These are phyloP conservation scores for Drosophila sucinea DNA, from an alignment of 1,140 invertebrate species.

Conservation along the genomic window DNA sequence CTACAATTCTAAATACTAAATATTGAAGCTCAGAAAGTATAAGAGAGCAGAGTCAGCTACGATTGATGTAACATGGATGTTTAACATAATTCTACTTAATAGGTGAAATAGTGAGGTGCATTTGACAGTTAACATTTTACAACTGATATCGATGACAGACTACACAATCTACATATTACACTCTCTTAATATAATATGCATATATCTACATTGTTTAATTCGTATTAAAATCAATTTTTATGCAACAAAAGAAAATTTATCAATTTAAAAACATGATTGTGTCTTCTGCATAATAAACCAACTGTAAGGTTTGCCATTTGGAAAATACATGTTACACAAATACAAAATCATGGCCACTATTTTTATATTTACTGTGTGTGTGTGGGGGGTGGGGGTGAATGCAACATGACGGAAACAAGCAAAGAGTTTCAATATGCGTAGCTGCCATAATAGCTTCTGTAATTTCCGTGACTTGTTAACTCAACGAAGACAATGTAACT, in stretches of 20 bases:
- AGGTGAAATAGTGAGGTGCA: too few species aligned
- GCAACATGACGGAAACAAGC: slow-evolving; percentile 8
- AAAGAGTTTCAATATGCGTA: slow-evolving; percentile 3
- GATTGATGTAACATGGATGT: too few species aligned
- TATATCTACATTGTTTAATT: neutral
- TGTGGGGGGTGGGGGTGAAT: neutral
- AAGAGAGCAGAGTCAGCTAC: too few species aligned
- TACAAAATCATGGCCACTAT: neutral
- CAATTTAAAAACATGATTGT: slow-evolving; percentile 13
- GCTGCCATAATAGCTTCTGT: slow-evolving; percentile 24
- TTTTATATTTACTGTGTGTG: neutral
- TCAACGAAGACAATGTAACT: slow-evolving; percentile 42
- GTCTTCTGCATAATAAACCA: slow-evolving; percentile 16
- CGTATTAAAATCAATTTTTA: neutral
- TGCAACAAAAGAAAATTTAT: neutral
- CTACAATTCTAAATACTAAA: too few species aligned
- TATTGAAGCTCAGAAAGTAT: too few species aligned
- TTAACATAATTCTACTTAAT: too few species aligned
- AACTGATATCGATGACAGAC: too few species aligned
- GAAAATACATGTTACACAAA: neutral
- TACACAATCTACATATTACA: too few species aligned
- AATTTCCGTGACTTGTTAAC: slow-evolving; percentile 53
- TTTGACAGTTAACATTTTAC: too few species aligned
- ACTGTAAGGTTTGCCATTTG: too few species aligned
- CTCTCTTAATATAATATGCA: too few species aligned